Conservation (phyloP, 2,113 vertebrate species). For the Echinops telfairi region DNA sequence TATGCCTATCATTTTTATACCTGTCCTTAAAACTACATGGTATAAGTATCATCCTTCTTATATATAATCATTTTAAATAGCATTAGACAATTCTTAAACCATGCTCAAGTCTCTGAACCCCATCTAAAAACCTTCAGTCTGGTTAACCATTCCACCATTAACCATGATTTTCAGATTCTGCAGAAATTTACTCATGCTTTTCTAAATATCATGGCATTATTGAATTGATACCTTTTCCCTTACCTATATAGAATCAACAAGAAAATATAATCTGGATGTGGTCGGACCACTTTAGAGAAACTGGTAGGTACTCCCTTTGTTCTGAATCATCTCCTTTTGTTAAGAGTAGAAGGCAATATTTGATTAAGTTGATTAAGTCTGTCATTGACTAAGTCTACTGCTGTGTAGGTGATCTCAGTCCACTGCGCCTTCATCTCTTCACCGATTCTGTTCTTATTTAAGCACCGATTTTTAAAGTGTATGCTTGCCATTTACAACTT, state of each 20-base stretch:
- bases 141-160: background rate
- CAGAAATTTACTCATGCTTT: background rate
- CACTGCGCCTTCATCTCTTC: too few species aligned
- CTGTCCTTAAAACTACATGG: background rate
- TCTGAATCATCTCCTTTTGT: background rate
- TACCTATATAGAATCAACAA: background rate
- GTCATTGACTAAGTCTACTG: background rate
- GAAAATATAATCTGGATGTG: background rate
- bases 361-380: background rate
- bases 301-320: background rate
- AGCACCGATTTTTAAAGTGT: background rate
- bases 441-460: background rate
- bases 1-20: background rate
- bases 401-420: background rate
- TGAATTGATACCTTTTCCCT: background rate
- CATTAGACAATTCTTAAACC: background rate
- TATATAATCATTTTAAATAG: conserved; percentile 5
- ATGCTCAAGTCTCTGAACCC: background rate
- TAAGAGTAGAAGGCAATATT: background rate
- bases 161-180: background rate
- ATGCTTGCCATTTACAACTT: background rate
- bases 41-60: background rate
- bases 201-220: background rate
- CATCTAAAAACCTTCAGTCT: background rate
- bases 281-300: background rate